Evolutionary conservation across 2,888 invertebrate genomes (phyloP), one percentile per base, ranked within the genome.

Genomic region (Falcaria lacertinaria): DNA sequence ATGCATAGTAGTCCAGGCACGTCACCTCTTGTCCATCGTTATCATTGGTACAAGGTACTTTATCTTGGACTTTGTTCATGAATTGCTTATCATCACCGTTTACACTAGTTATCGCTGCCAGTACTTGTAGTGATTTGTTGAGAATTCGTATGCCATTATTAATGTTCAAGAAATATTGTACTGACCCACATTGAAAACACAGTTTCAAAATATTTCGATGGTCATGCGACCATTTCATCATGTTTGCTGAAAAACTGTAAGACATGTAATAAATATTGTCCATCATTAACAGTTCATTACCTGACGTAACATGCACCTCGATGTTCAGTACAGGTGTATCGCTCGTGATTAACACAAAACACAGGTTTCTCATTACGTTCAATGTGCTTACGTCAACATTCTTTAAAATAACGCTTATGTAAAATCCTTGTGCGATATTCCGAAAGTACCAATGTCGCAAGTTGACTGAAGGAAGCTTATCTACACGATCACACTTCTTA

Each of bases 311-410:
- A 19, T 60, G 57, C 19, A 72, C 50, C 47, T 62, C 47, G 38
- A 69, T 47, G 1, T 41, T 50, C 3, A 57, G 38, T 40, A 54
- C 56, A 13, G 49, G 44, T n/a, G 48, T 45, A 4, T 33, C 43
- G 14, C 51, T 59, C 4, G 53, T 60, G 15, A 70, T 61, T 25
- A 74, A 48, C 3, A 74, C 57, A 44, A 64, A 69, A 50, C 69
- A 69, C n/a, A 60, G 39, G 11, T 65, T 60, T 41, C 50, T 57
- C 51, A 69, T 61, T 35, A 57, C 25, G 40, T 57, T 61, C n/a
- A 74, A 42, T 8, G 54, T 57, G 14, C 41, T 50, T 4, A 67
- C 36, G n/a, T 69, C 56, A 15, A 39, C 39, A 17, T 52, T 58
- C 44, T 41, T 58, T 13, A 73, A 47, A 15, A 73, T n/a, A 36